phyloP scores from a whole-genome alignment of 2,113 vertebrate genomes.

The Scortum barcoo region DNA sequence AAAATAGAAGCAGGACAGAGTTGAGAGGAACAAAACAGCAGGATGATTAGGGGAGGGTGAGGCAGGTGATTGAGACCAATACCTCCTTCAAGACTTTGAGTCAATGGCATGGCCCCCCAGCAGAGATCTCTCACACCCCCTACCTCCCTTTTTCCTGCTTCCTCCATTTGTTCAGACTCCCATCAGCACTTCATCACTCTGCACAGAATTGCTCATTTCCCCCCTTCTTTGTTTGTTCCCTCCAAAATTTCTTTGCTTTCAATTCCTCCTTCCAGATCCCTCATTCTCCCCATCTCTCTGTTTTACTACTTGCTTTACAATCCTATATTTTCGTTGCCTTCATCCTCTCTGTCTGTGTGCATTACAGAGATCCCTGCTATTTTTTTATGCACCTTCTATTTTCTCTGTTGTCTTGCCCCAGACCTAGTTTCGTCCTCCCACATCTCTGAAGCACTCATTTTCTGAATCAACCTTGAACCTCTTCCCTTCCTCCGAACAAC shows the following conservation, averaged over 20 bases:
- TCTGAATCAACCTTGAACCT: constrained; percentile 31
- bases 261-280: constrained; percentile 25
- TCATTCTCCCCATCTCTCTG: neutral
- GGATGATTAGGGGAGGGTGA: constrained; percentile 11
- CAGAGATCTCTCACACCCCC: constrained; percentile 29
- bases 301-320: constrained; percentile 6
- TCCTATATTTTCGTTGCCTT: constrained; percentile 34
- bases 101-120: constrained; percentile 34
- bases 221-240: constrained; percentile 42
- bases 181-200: constrained; percentile 37
- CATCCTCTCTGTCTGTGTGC: neutral
- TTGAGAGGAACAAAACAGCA: neutral
- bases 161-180: constrained; percentile 36
- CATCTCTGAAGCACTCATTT: constrained; percentile 35
- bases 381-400: constrained; percentile 16
- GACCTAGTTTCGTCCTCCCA: constrained; percentile 30
- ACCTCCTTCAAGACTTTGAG: constrained; percentile 38
- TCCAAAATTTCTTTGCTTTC: constrained; percentile 36
- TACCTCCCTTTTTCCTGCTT: constrained; percentile 14
- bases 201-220: constrained; percentile 13
- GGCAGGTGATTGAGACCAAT: constrained; percentile 38
- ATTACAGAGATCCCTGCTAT: constrained; percentile 18
- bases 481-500: constrained; percentile 11
- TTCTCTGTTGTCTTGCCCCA: constrained; percentile 24
- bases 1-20: constrained; percentile 30